Evolutionary conservation across 92 coral and sea anemone genomes (phyloP).

Genomic region (Zoanthus gigantus): DNA sequence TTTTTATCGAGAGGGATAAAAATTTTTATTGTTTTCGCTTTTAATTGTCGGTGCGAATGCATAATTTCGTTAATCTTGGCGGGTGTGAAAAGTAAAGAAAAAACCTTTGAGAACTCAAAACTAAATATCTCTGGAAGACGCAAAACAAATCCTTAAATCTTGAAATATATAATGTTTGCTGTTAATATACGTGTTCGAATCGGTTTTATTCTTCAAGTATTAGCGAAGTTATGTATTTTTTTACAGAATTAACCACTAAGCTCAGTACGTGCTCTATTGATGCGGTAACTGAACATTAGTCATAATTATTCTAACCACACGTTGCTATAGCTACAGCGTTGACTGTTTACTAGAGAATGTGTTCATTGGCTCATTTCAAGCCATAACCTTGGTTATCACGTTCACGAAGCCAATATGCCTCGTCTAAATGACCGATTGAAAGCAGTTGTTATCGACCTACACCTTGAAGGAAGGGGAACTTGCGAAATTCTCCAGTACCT

Average conservation of each 20-base stretch:
- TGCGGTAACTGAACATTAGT: too few species aligned
- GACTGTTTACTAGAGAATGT: too few species aligned
- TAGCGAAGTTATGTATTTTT: constrained; percentile 14
- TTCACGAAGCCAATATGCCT: not conserved
- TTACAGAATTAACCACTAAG: constrained; percentile 36
- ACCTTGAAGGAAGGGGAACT: not conserved
- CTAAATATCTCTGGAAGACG: constrained; percentile 53
- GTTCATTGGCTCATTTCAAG: too few species aligned
- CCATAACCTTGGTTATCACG: too few species aligned
- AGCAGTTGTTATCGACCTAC: not conserved
- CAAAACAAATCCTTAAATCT: constrained; percentile 52
- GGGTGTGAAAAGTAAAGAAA: constrained; percentile 47
- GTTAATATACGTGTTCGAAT: constrained; percentile 40
- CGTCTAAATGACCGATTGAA: not conserved
- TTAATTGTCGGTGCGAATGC: constrained; percentile 38
- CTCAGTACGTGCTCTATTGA: constrained; percentile 18
- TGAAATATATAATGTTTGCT: constrained; percentile 47
- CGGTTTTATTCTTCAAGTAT: constrained; percentile 41
- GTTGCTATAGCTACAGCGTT: too few species aligned
- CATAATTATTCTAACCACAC: too few species aligned
- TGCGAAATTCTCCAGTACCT: not conserved
- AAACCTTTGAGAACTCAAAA: constrained; percentile 14
- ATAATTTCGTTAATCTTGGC: constrained; percentile 48
- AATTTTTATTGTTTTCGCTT: not conserved
- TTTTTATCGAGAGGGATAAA: too few species aligned